Evolutionary conservation across 2,113 vertebrate species (phyloP), one percentile per base, ranked within the genome.

Genomic region (Silurus asotus): DNA sequence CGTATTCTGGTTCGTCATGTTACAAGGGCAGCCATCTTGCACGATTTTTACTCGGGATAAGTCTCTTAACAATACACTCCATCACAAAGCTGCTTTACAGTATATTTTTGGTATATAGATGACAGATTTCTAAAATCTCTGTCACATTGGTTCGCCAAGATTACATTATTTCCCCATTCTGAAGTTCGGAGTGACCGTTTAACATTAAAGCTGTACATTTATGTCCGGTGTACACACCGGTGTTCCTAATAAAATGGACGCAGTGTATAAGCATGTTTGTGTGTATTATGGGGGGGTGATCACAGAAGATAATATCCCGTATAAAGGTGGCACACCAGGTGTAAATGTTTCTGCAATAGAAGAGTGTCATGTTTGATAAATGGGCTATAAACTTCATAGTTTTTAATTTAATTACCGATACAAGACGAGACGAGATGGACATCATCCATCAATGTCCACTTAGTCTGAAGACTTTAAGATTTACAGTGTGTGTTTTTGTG

Each of bases 361-460:
- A 64, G 64, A 45, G 79, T 74, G 77, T 28, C 58, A 17, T 76
- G 28, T 62, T 75, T 88, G 84, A 88, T 81, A 69, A 55, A 88
- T 84, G 72, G 81, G 85, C 56, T 84, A 78, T 64, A 86, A 84
- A 86, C 76, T 72, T 74, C 49, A 67, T 76, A 84, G 79, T 84
- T 76, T 37, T 81, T 53, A 61, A 55, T 89, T 84, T 51, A 61
- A 84, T 87, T 81, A 81, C 45, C 37, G 55, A 81, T 69, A 49
- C 69, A 48, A 56, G 75, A 55, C 69, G 56, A 56, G 75, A 55
- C 51, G 69, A 84, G 45, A 75, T 79, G 86, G 67, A 72, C 78
- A 74, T 64, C 83, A 87, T 89, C 62, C 85, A 82, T 87, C 82
- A 89, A 45, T 25, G 55, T 87, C 78, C 25, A 62, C 45, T 20